phyloP scores from a whole-genome alignment of 2,113 vertebrate species.

The Ciconia maguari region DNA sequence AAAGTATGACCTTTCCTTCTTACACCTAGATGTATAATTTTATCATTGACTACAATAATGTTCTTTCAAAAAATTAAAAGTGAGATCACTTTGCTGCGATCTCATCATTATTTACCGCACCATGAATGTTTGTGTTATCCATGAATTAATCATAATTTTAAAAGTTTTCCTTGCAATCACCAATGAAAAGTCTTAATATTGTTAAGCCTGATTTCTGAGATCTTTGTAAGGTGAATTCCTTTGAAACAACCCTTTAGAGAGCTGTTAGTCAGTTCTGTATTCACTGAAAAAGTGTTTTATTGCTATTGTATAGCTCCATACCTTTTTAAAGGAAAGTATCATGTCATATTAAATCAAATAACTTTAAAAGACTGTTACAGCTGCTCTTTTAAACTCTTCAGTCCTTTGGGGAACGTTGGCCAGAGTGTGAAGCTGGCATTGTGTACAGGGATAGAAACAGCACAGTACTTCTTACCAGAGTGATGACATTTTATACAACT shows the following conservation, averaged over 20 bases:
- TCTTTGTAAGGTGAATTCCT: background rate
- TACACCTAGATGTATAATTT: background rate
- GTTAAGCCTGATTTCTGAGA: background rate
- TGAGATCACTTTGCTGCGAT: background rate
- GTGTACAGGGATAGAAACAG: background rate
- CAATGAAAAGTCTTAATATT: background rate
- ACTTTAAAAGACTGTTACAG: background rate
- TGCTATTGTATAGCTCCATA: background rate
- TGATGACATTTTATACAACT: background rate
- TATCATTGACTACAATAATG: background rate
- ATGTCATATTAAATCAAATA: background rate
- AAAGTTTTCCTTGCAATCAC: background rate
- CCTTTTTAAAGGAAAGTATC: background rate
- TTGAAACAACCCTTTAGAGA: background rate
- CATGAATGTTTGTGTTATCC: background rate
- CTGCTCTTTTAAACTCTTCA: background rate
- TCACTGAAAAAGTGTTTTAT: background rate
- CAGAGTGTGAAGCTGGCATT: background rate
- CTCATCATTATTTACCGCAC: background rate
- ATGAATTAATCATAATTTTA: background rate
- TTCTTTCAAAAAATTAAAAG: background rate
- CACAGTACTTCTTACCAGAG: background rate
- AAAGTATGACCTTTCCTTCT: background rate
- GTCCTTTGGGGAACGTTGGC: background rate
- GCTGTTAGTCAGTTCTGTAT: background rate